A percentile compares a stretch with the other conserved stretches of the same genome.
Conservation (phyloP, 2,797 vertebrate species). For the Protonibea diacanthus region DNA sequence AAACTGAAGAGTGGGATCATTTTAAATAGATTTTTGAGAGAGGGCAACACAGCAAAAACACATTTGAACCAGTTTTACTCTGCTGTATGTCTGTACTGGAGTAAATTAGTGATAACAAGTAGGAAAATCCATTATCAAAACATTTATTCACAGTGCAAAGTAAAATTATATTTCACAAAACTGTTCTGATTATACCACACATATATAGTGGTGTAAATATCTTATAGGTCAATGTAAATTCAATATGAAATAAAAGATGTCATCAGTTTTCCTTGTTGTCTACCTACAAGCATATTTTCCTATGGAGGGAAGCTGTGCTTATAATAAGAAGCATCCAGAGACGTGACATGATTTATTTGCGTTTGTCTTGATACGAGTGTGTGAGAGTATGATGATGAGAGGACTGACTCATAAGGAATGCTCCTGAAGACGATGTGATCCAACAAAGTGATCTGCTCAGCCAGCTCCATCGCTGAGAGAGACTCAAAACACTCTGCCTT, state of each 20-base stretch:
- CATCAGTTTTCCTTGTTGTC: neutral
- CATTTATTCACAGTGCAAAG: neutral
- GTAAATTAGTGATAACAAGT: neutral
- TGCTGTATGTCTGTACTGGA: neutral
- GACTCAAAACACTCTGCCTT: constrained; percentile 94
- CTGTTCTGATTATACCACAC: neutral
- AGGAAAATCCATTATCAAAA: neutral
- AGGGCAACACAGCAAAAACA: neutral
- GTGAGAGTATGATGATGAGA: neutral
- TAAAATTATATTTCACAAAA: neutral
- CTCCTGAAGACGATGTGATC: constrained; percentile 97
- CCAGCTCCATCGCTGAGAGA: constrained; percentile 96
- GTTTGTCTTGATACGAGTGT: constrained; percentile 21
- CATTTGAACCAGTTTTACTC: neutral
- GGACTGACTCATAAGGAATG: constrained; percentile 97
- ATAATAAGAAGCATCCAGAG: neutral
- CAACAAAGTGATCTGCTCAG: constrained; percentile 96
- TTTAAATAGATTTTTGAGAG: neutral
- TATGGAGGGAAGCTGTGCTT: neutral
- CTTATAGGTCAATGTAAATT: neutral
- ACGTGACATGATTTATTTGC: constrained; percentile 4
- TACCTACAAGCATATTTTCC: neutral
- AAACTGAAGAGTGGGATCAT: neutral
- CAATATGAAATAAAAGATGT: neutral
- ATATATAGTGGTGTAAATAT: neutral